Base-by-base conservation (phyloP, 2,888 invertebrate species). In the Neoscelio sp. region DNA sequence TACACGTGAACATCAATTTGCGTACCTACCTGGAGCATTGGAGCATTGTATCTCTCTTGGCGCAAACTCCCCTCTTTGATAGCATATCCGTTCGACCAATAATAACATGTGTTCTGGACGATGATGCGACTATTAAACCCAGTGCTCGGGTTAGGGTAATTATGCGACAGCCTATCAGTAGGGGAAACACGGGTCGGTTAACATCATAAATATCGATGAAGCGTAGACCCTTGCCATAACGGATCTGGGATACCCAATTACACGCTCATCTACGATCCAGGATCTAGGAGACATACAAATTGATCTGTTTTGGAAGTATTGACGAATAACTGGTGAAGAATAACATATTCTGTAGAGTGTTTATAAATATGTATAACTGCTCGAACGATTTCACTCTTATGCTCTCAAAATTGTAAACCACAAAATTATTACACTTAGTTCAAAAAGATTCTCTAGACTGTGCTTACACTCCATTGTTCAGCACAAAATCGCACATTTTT, bases 281-380 rank as follows among this genome's bases (percentile, higher is more conserved):
- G 85, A 86, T 86, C 86, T 85, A 84, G 83, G 87, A 88, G 85
- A 87, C 82, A 85, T 83, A 86, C 86, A 86, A 88, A 87, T 88
- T 88, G 87, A 87, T 87, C 85, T 83, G 85, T 85, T 84, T 83
- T 82, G 84, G 82, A 86, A 87, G 84, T 80, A 78, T 50, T 70
- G 71, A 52, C 68, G 46, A 50, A 35, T 13, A 28, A 46, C 20
- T 54, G 60, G 48, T 67, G 58, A 44, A 42, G 40, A 58, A 38
- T 46, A 46, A 13, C 68, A 35, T 75, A 42, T 56, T 40, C 12
- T 10, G 40, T 13, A 40, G 4, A 13, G 10, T 42, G 2, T n/a
- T 17, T n/a, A 5, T 44, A 10, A 44, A 4, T 5, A 44, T n/a
- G 20, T 44, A 18, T 44, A n/a, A 6, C 13, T 4, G 1, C 10